Evolutionary conservation across 2,113 vertebrate genomes (phyloP).

Genomic region (Labeo rohita): DNA sequence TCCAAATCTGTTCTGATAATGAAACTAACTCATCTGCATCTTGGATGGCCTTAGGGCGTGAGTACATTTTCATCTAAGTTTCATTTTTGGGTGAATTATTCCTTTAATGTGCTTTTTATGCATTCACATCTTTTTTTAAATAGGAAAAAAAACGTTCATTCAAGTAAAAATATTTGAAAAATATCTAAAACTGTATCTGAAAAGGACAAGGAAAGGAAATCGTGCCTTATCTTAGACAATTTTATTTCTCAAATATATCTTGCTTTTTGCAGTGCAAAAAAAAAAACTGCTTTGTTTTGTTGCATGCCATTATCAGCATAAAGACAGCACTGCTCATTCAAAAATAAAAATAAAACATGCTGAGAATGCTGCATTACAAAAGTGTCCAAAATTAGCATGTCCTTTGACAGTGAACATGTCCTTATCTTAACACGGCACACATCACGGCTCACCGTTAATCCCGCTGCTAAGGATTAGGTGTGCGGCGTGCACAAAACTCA

Average conservation of each 20-base stretch:
- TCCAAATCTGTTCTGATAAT: neutral
- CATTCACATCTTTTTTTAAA: neutral
- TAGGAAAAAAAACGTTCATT: neutral
- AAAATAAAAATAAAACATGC: neutral
- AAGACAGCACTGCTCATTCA: neutral
- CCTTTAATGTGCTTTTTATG: neutral
- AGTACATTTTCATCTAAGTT: neutral
- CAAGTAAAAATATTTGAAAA: no score
- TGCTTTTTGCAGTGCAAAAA: neutral
- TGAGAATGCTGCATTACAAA: slow-evolving; percentile 10
- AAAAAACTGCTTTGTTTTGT: neutral
- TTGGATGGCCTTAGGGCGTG: neutral
- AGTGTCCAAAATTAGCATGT: slow-evolving; percentile 25
- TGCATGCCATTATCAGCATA: neutral
- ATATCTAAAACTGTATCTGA: no score
- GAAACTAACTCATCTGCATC: neutral
- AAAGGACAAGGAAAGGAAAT: no score
- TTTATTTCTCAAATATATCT: neutral
- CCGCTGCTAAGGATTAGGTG: slow-evolving; percentile 37
- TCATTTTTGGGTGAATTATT: neutral
- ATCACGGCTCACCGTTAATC: slow-evolving; percentile 36
- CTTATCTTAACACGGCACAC: slow-evolving; percentile 38
- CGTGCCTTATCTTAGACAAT: neutral
- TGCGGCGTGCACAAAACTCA: slow-evolving; percentile 24
- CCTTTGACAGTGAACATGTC: slow-evolving; percentile 27